phyloP scores from a whole-genome alignment of 2,797 vertebrate species.

The Neosilurus hyrtlii region DNA sequence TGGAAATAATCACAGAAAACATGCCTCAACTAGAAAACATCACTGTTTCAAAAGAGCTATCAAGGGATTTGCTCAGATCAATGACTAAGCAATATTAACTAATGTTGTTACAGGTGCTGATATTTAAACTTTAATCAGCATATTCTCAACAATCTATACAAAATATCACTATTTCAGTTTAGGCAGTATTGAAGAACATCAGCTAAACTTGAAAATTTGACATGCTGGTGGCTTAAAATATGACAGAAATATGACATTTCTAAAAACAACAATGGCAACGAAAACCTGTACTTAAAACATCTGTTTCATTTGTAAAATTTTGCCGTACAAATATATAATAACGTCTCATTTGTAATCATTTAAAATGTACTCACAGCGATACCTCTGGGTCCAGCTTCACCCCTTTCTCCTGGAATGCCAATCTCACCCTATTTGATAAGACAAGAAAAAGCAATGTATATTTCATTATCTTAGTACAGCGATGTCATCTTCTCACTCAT shows the following conservation, averaged over 20 bases:
- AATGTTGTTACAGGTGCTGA: neutral
- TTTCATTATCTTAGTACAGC: neutral
- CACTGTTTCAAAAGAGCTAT: neutral
- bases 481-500: neutral
- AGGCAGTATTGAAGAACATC: neutral
- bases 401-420: constrained; percentile 87
- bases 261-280: neutral
- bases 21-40: neutral
- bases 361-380: constrained; percentile 77
- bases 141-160: neutral
- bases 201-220: neutral
- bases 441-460: neutral
- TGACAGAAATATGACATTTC: neutral
- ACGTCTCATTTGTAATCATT: too few relatives aligned
- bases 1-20: neutral
- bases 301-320: neutral
- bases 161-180: neutral
- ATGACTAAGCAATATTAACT: neutral
- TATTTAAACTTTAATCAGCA: neutral
- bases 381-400: constrained; percentile 87
- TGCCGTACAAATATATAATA: too few relatives aligned
- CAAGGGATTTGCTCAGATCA: neutral
- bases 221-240: too few relatives aligned
- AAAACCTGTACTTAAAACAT: neutral
- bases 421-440: constrained; percentile 77